Conservation (phyloP, 2,113 vertebrate genomes). For the Petaurus breviceps region DNA sequence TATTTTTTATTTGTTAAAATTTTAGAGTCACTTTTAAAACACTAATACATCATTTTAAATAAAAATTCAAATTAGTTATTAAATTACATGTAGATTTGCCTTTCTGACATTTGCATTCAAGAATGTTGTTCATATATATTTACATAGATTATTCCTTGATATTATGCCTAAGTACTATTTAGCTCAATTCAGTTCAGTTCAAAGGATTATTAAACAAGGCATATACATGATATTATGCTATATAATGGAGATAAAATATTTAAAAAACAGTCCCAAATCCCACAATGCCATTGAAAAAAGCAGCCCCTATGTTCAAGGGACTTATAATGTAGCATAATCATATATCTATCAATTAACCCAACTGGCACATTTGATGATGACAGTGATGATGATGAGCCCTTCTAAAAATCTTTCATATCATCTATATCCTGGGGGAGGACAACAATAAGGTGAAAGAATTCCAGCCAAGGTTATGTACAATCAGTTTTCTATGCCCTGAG, state of each 20-base stretch:
- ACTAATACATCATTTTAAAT: not conserved
- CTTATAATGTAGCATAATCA: not conserved
- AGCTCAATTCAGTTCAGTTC: not conserved
- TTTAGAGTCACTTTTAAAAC: not conserved
- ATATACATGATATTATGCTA: not conserved
- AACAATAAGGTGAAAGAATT: not conserved
- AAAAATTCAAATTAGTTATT: not conserved
- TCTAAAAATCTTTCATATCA: not conserved
- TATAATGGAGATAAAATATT: not conserved
- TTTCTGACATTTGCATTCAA: not conserved
- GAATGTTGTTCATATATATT: not conserved
- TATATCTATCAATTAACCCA: not conserved
- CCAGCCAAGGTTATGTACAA: not conserved
- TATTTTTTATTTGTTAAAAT: not conserved
- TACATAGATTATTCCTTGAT: not conserved
- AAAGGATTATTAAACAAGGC: not conserved
- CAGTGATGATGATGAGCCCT: not conserved
- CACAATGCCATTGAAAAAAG: too few relatives aligned
- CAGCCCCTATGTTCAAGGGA: not conserved
- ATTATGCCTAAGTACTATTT: not conserved
- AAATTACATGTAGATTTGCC: not conserved
- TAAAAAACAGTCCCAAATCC: not conserved
- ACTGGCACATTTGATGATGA: not conserved
- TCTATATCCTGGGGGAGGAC: not conserved
- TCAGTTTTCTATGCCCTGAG: not conserved